Base-by-base conservation (phyloP, 2,797 vertebrate genomes). In the Muraenolepis orangiensis region DNA sequence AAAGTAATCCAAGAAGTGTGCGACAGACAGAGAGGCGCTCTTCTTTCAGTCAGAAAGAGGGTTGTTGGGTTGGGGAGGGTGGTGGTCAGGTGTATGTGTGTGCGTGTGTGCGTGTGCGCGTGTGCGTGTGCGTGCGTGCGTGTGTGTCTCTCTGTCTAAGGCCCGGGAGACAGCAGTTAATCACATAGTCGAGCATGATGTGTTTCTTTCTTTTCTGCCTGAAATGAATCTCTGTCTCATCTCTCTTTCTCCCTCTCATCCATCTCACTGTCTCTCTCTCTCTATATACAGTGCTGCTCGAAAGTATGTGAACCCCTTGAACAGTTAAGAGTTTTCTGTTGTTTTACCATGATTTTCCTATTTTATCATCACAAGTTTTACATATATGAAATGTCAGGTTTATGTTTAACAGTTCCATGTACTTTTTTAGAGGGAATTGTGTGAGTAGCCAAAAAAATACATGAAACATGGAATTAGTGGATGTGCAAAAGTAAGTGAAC, bases 1-100 rank as follows among this genome's bases (percentile, higher is more conserved):
- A 77, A 78, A 82, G 92, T 93, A 94, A 94, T 91, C 83, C 88
- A 90, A 94, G 93, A 94, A 92, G 92, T 93, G 93, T 94, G 94
- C 82, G 91, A 94, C 89, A 91, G 91, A 94, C 89, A 91, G 84
- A 89, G 90, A 86, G 79, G 73, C 69, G 72, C 81, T 91, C 90
- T 92, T 91, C 51, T 23, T 7, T 10, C 16, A 18, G 42, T 91
- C 85, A 90, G 86, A 74, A 82, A 82, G 69, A 30, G 77, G 73
- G 76, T 84, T 71, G 61, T 76, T 81, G 76, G 46, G 78, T 80
- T 74, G 18, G 69, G 38, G 18, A 72, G 78, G 74, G 70, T 78
- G 80, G 64, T 66, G n/a, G 8, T 2, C 6, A 1, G 30, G 32
- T 34, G 32, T 34, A 8, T 34, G 71, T 74, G 66, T 74, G 82